phyloP scores from a whole-genome alignment of 2,888 invertebrate genomes.

The Esperia sulphurella region DNA sequence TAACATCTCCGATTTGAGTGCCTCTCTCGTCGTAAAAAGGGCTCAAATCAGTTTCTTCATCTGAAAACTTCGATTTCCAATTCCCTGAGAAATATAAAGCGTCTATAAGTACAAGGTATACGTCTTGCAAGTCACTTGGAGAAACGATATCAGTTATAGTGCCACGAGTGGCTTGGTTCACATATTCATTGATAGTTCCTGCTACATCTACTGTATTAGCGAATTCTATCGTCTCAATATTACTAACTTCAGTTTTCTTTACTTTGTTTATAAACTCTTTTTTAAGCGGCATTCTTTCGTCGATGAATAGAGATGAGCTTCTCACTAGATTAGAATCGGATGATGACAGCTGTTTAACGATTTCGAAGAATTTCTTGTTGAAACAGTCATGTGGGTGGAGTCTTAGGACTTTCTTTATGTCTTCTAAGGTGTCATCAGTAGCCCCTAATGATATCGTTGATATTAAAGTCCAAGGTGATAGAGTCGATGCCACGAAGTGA shows the following conservation, averaged over 20 bases:
- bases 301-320: constrained; percentile 47
- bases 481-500: constrained; percentile 54
- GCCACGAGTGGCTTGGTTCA: constrained; percentile 45
- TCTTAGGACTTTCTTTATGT: constrained; percentile 41
- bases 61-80: constrained; percentile 46
- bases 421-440: constrained; percentile 35
- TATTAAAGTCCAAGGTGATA: constrained; percentile 58
- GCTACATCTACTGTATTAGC: constrained; percentile 34
- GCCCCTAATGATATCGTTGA: constrained; percentile 52
- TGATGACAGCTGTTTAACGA: constrained; percentile 29
- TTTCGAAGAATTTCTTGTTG: constrained; percentile 46
- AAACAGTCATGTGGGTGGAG: constrained; percentile 49
- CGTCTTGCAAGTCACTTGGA: constrained; percentile 41
- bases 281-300: constrained; percentile 27
- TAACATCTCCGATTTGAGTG: constrained; percentile 45
- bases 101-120: constrained; percentile 46
- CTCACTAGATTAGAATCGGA: constrained; percentile 35
- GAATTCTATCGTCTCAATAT: constrained; percentile 38
- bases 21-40: constrained; percentile 48
- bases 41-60: constrained; percentile 39
- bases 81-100: constrained; percentile 59
- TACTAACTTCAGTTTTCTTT: constrained; percentile 30
- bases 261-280: constrained; percentile 32
- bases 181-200: constrained; percentile 45
- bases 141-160: constrained; percentile 51